Percentiles rank a stretch among this genome's conserved stretches.
Evolutionary conservation across 2,113 vertebrate species (phyloP).

Genomic region (Ailurus styani): DNA sequence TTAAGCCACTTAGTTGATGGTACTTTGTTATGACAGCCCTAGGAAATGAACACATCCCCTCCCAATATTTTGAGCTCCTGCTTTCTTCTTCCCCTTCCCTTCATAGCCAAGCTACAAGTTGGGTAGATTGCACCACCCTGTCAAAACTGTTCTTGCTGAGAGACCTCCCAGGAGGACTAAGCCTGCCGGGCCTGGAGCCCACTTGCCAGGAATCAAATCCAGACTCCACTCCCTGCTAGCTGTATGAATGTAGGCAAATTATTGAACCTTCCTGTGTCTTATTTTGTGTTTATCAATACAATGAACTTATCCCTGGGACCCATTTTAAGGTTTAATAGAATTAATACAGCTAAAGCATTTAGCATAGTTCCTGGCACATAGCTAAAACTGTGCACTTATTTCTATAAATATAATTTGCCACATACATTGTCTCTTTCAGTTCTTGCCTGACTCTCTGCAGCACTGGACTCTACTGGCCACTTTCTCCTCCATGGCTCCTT

Average conservation of each 20-base stretch:
- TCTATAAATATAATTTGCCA: background rate
- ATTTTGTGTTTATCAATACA: conserved; percentile 11
- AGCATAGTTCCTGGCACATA: background rate
- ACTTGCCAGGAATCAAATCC: background rate
- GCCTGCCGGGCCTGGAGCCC: background rate
- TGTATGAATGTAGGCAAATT: background rate
- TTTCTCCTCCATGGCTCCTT: background rate
- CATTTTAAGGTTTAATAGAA: background rate
- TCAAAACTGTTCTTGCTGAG: background rate
- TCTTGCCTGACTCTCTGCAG: background rate
- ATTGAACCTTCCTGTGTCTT: background rate
- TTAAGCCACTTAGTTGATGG: background rate
- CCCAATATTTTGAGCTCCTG: background rate
- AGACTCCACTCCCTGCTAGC: background rate
- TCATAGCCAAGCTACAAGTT: background rate
- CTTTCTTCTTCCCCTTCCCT: background rate
- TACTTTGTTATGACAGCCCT: background rate
- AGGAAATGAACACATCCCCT: background rate
- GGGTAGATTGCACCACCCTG: background rate
- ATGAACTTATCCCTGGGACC: background rate
- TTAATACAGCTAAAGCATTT: background rate
- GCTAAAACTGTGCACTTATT: background rate
- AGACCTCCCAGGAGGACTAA: background rate
- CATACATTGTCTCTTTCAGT: background rate
- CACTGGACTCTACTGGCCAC: background rate